Base-by-base conservation (phyloP, 2,113 vertebrate genomes). In the Marmota monax region DNA sequence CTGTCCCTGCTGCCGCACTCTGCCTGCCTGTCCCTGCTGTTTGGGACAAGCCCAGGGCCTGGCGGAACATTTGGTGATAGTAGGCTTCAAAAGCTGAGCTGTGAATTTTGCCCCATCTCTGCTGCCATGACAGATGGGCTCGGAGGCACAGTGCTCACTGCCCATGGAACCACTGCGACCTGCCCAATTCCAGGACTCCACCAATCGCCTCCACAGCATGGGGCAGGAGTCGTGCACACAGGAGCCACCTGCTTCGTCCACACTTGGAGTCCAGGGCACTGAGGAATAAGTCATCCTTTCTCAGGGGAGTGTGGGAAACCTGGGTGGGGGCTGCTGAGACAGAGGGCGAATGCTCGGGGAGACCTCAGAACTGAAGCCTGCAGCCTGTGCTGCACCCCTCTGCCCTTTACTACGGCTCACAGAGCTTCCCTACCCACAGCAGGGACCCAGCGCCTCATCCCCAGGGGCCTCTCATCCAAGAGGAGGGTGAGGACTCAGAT, bases 41-140 rank as follows among this genome's bases (percentile, higher is more conserved):
- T 4, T 73, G 37, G 61, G 84, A 72, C 63, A 4, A 83, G 95
- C 95, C 95, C 94, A 95, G 70, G 94, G 86, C 95, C 97, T 97
- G 98, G 84, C 34, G 37, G 92, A 96, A 96, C 97, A 97, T 97
- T 97, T 98, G 98, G 96, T 88, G 96, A 95, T 94, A 96, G 97
- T 97, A 98, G 96, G 70, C 82, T 94, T 94, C 42, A 74, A 70
- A 86, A 96, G 92, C 78, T 51, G 73, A 92, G 93, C 80, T 65
- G 63, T 39, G 87, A 79, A 92, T 96, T 72, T 96, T 95, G 96
- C 92, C 56, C 48, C 88, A 12, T 94, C 25, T 3, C 76, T 80
- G 61, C 12, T 48, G 70, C 63, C 72, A 58, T 74, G 95, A 92
- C 97, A 98, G 96, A 96, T 96, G 97, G 97, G 53, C 87, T 87